Percentiles rank a stretch among this genome's conserved stretches.
Conservation (phyloP, 2,113 vertebrate genomes). For the Plectropomus leopardus region DNA sequence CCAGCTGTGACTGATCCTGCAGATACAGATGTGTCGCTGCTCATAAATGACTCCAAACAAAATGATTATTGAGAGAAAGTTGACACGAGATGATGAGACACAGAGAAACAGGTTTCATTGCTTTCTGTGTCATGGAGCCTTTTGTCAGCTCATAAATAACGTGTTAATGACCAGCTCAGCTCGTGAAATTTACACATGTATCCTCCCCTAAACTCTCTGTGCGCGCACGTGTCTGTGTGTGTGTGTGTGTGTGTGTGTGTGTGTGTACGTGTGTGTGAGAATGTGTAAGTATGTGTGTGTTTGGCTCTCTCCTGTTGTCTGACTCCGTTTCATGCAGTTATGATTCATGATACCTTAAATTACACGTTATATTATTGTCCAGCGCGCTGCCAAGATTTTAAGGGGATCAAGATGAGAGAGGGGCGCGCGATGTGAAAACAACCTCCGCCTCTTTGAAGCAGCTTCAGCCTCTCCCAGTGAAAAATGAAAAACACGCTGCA, state of each 20-base stretch:
- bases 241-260: background rate
- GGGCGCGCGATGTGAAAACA: slow-evolving; percentile 63
- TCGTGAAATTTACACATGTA: slow-evolving; percentile 65
- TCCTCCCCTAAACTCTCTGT: slow-evolving; percentile 18
- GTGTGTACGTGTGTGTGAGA: background rate
- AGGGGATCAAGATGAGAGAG: slow-evolving; percentile 65
- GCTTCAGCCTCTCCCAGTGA: slow-evolving; percentile 53
- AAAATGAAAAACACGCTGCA: slow-evolving; percentile 61
- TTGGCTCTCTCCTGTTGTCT: slow-evolving; percentile 50
- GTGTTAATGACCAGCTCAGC: slow-evolving; percentile 64
- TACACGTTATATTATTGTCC: slow-evolving; percentile 69
- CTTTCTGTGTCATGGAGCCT: slow-evolving; percentile 4
- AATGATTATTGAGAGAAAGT: background rate
- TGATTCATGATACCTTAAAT: slow-evolving; percentile 71
- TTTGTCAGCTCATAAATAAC: slow-evolving; percentile 61
- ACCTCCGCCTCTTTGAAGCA: slow-evolving; percentile 66
- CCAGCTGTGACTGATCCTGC: background rate
- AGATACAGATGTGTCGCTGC: background rate
- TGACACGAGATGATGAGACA: slow-evolving; percentile 1
- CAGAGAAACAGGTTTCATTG: slow-evolving; percentile 31
- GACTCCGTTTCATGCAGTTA: slow-evolving; percentile 47
- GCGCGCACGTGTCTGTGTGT: background rate
- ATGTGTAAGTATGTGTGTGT: slow-evolving; percentile 11
- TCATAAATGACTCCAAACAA: slow-evolving; percentile 18
- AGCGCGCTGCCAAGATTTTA: slow-evolving; percentile 57